Evolutionary conservation across 2,888 invertebrate genomes (phyloP).

Genomic region (Agrochola litura): DNA sequence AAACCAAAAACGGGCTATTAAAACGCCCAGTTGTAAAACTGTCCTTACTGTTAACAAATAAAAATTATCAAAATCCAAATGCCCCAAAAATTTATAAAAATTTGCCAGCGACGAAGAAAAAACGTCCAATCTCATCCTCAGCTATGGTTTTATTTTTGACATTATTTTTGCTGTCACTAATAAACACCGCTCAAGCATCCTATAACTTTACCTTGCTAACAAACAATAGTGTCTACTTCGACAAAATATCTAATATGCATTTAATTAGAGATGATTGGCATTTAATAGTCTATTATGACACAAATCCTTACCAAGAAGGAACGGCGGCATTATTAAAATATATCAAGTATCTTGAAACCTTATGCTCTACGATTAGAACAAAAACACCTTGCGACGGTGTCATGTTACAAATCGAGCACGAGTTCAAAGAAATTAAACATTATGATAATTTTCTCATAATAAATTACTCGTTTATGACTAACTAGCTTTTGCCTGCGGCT

Average conservation of each 20-base stretch:
- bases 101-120: not conserved
- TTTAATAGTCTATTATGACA: too few species aligned
- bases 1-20: too few species aligned
- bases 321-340: too few species aligned
- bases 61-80: not conserved
- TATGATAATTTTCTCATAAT: not conserved
- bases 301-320: too few species aligned
- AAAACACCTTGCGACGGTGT: not conserved
- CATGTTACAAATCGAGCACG: not conserved
- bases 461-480: not conserved
- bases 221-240: not conserved
- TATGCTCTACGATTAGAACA: too few species aligned
- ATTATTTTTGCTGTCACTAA: not conserved
- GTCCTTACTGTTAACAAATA: not conserved
- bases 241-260: not conserved
- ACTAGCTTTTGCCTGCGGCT: too few species aligned
- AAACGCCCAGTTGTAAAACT: not conserved
- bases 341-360: too few species aligned
- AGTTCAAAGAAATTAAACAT: not conserved
- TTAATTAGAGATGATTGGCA: not conserved
- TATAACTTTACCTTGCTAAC: not conserved
- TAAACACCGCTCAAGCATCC: not conserved
- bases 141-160: slow-evolving; percentile 13
- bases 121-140: not conserved
- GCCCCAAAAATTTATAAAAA: not conserved